phyloP scores from a whole-genome alignment of 1,140 invertebrate species.

The Tetranychus urticae region DNA sequence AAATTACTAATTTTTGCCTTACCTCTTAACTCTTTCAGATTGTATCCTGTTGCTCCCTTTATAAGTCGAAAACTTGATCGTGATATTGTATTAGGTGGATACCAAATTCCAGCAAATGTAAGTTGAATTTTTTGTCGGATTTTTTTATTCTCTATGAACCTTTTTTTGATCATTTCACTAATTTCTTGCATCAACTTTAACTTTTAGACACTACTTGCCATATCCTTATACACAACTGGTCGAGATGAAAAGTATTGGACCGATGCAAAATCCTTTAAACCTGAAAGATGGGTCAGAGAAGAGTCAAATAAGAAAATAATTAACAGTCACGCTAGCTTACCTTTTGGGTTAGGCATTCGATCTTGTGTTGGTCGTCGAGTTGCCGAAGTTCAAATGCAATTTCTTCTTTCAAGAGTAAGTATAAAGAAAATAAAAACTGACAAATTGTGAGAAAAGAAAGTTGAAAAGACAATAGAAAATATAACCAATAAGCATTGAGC shows the following conservation, averaged over 20 bases:
- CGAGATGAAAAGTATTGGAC: conserved; percentile 40
- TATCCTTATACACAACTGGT: conserved; percentile 56
- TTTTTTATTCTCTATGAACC: background rate
- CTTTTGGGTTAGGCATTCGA: conserved; percentile 52
- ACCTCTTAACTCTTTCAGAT: conserved; percentile 10
- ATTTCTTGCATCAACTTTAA: background rate
- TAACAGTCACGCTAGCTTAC: conserved; percentile 41
- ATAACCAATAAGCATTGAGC: too few relatives aligned
- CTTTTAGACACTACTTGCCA: conserved; percentile 39
- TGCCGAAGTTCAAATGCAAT: conserved; percentile 42
- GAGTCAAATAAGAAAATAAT: conserved; percentile 14
- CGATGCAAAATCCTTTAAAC: conserved; percentile 38
- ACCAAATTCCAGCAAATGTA: conserved; percentile 39
- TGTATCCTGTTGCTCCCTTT: conserved; percentile 67
- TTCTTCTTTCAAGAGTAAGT: conserved; percentile 26
- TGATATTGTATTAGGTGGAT: conserved; percentile 33
- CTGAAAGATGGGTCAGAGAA: conserved; percentile 40
- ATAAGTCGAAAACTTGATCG: conserved; percentile 42
- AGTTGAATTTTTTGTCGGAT: conserved; percentile 16
- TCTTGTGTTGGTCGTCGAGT: conserved; percentile 57
- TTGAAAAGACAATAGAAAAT: too few relatives aligned
- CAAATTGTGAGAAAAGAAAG: too few relatives aligned
- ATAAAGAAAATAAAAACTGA: background rate
- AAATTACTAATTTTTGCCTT: background rate
- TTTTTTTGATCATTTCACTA: background rate